These are phyloP conservation scores for Hylaeus anthracinus DNA, from an alignment of 1,140 invertebrate genomes.

Conservation along the genomic window DNA sequence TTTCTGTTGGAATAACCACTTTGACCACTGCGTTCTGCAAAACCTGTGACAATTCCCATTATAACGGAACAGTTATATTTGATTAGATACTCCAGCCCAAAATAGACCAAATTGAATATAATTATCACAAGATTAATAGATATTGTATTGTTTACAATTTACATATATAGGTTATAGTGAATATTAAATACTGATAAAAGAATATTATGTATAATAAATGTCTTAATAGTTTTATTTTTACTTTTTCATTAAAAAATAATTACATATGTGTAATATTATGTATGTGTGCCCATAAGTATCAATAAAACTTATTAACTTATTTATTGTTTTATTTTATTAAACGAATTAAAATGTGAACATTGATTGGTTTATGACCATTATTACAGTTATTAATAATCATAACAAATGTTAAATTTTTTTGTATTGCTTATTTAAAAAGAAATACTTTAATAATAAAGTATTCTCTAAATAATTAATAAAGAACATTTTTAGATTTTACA, in stretches of 20 bases:
- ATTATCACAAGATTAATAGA: constrained; percentile 72
- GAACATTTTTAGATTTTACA: too few species aligned
- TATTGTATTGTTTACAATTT: constrained; percentile 76
- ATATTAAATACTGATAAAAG: constrained; percentile 3
- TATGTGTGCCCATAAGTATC: background rate
- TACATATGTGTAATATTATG: background rate
- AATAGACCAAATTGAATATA: constrained; percentile 70
- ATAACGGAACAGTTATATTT: constrained; percentile 63
- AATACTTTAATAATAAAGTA: background rate
- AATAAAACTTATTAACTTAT: background rate
- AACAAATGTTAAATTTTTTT: background rate
- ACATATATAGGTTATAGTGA: constrained; percentile 73
- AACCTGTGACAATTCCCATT: constrained; percentile 83
- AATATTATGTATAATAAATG: constrained; percentile 13
- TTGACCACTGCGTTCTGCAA: constrained; percentile 95
- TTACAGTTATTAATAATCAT: background rate
- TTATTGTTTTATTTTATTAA: background rate
- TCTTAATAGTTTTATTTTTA: background rate
- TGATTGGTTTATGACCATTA: background rate
- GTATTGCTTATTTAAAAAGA: background rate
- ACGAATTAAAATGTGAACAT: background rate
- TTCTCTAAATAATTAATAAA: background rate
- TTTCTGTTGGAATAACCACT: constrained; percentile 99
- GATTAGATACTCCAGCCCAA: constrained; percentile 63
- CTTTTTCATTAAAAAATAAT: background rate